phyloP scores from a whole-genome alignment of 2,797 vertebrate species.

The Onychomys leucogaster region DNA sequence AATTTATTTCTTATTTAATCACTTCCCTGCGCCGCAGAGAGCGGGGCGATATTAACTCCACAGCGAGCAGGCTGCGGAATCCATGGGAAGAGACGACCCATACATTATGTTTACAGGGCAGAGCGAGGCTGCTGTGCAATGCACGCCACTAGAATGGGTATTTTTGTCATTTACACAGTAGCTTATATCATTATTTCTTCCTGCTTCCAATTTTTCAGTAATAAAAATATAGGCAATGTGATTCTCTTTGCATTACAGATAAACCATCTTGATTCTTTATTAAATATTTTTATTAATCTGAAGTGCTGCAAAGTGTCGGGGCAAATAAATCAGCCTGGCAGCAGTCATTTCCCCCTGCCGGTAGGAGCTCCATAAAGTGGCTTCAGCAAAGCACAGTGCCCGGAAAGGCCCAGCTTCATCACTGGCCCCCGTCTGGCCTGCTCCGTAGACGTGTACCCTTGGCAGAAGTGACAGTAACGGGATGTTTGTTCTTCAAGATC shows the following conservation, averaged over 20 bases:
- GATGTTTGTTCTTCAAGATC: neutral
- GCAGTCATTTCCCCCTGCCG: conserved; percentile 70
- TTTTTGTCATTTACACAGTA: conserved; percentile 86
- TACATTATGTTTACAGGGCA: conserved; percentile 86
- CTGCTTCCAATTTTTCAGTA: conserved; percentile 84
- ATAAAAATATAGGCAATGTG: conserved; percentile 86
- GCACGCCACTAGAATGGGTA: conserved; percentile 77
- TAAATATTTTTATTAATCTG: conserved; percentile 88
- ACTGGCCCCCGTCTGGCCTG: neutral
- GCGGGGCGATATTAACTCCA: conserved; percentile 79
- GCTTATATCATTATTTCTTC: conserved; percentile 84
- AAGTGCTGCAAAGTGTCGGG: conserved; percentile 80
- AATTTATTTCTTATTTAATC: conserved; percentile 89
- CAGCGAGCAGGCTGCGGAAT: conserved; percentile 79
- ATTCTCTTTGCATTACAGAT: conserved; percentile 86
- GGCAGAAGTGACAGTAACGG: neutral
- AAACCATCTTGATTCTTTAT: conserved; percentile 87
- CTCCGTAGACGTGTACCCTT: accelerated
- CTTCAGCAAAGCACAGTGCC: conserved; percentile 50
- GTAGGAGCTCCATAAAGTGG: conserved; percentile 74
- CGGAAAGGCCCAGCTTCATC: conserved; percentile 58
- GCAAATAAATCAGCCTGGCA: conserved; percentile 79
- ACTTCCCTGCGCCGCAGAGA: conserved; percentile 83
- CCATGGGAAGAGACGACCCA: conserved; percentile 74
- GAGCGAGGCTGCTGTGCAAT: conserved; percentile 65